Evolutionary conservation across 1,140 invertebrate genomes (phyloP).

Genomic region (Saccostrea cuccullata): DNA sequence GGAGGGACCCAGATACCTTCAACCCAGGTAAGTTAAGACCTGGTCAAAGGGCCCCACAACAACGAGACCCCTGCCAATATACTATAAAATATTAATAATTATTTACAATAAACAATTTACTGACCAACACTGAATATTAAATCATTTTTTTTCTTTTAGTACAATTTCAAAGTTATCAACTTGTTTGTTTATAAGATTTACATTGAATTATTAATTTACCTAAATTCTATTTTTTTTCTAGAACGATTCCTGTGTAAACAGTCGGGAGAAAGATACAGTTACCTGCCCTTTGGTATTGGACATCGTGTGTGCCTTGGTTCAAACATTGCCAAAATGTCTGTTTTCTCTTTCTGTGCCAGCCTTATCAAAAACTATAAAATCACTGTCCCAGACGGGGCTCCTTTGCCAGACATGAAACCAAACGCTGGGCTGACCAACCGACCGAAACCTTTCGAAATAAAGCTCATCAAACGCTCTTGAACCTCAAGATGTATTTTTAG

Average conservation of each 20-base stretch:
- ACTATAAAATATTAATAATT: too few relatives aligned
- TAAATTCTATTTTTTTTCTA: constrained; percentile 28
- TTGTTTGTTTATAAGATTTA: too few relatives aligned
- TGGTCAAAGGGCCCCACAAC: too few relatives aligned
- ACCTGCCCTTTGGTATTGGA: constrained; percentile 60
- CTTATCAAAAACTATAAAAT: constrained; percentile 53
- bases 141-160: too few relatives aligned
- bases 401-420: constrained; percentile 51
- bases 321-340: constrained; percentile 58
- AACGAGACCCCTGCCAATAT: too few relatives aligned
- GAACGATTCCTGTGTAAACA: constrained; percentile 52
- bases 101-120: too few relatives aligned
- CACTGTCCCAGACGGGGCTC: constrained; percentile 39
- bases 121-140: too few relatives aligned
- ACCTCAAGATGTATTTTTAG: background rate
- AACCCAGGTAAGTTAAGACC: constrained; percentile 81
- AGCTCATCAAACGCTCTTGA: constrained; percentile 45
- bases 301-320: constrained; percentile 58
- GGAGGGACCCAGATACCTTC: constrained; percentile 86
- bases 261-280: constrained; percentile 52
- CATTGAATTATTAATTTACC: too few relatives aligned
- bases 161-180: too few relatives aligned
- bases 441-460: constrained; percentile 58
- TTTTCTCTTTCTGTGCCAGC: constrained; percentile 59
- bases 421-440: constrained; percentile 54